phyloP scores from a whole-genome alignment of 2,113 vertebrate genomes.

The Struthio camelus region DNA sequence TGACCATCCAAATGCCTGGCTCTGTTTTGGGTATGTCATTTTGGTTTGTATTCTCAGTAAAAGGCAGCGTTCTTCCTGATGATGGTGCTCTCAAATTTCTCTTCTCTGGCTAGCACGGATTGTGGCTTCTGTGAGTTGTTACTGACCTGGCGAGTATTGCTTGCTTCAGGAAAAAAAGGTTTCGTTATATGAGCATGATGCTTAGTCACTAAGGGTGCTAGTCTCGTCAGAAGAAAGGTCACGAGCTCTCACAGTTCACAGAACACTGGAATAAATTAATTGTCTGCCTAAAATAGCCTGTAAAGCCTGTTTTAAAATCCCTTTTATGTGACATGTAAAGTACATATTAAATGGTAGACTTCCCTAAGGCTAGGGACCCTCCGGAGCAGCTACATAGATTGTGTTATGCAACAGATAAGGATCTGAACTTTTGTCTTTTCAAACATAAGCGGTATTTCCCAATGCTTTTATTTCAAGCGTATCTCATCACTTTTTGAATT shows the following conservation, averaged over 20 bases:
- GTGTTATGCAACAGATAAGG: neutral
- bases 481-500: neutral
- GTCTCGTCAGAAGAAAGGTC: neutral
- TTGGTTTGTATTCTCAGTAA: neutral
- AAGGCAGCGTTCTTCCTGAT: neutral
- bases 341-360: neutral
- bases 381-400: neutral
- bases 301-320: neutral
- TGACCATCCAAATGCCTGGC: neutral
- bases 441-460: too few species aligned
- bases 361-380: neutral
- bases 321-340: neutral
- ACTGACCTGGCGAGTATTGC: neutral
- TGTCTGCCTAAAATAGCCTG: neutral
- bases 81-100: neutral
- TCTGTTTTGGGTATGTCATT: neutral
- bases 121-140: neutral
- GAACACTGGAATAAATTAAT: neutral
- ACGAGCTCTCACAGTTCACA: neutral
- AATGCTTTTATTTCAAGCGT: neutral
- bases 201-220: neutral
- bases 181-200: neutral
- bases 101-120: neutral
- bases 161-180: neutral
- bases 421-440: neutral